Evolutionary conservation across 23 tunicate species (phyloP).

Genomic region (Oikopleura dioica): DNA sequence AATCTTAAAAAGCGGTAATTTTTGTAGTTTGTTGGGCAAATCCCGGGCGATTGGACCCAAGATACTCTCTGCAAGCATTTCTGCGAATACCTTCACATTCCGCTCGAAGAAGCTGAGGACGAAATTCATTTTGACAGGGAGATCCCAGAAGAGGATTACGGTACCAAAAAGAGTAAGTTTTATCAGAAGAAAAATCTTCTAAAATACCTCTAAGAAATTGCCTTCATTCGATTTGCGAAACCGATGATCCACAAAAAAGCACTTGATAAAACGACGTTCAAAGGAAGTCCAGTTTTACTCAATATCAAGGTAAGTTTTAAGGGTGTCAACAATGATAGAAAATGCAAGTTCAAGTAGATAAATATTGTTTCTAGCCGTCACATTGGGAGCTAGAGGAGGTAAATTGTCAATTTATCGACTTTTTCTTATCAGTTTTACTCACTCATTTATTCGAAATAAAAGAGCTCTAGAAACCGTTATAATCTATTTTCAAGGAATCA

Average conservation of each 20-base stretch:
- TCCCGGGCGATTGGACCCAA: not conserved
- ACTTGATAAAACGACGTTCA: not conserved
- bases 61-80: not conserved
- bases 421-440: too few species aligned
- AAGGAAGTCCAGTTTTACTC: not conserved
- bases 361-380: not conserved
- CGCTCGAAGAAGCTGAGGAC: not conserved
- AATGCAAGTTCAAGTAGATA: not conserved
- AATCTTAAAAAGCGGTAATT: not conserved
- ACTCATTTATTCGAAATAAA: too few species aligned
- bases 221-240: not conserved
- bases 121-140: not conserved
- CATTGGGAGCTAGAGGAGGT: too few species aligned
- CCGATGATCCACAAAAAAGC: not conserved
- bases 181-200: not conserved
- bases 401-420: too few species aligned
- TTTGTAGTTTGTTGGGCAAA: not conserved
- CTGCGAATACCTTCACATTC: not conserved
- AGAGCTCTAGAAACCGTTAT: too few species aligned
- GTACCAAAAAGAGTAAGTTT: not conserved
- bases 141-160: not conserved
- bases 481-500: not conserved
- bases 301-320: not conserved
- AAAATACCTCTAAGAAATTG: not conserved
- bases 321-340: not conserved